Evolutionary conservation across 2,888 invertebrate genomes (phyloP).

Genomic region (Pachydiplax longipennis): DNA sequence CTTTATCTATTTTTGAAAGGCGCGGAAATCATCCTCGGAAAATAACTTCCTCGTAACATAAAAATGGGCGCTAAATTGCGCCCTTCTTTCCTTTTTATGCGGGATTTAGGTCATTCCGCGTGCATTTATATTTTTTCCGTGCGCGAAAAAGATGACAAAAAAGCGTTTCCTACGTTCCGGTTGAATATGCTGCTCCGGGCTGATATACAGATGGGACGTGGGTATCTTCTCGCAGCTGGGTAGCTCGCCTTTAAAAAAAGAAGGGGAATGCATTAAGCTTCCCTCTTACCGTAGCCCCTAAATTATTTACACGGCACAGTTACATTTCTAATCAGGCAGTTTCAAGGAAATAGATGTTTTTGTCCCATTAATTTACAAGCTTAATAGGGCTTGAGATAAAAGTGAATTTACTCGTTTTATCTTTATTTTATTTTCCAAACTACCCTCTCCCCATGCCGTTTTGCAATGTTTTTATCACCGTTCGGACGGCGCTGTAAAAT

Average conservation of each 20-base stretch:
- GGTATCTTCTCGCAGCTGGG: neutral
- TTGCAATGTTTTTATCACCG: neutral
- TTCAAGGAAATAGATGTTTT: neutral
- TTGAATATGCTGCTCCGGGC: neutral
- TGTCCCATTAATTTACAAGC: constrained; percentile 20
- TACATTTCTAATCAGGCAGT: constrained; percentile 8
- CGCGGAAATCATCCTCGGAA: neutral
- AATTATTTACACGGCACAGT: neutral
- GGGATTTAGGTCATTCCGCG: too few species aligned
- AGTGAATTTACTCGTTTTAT: neutral
- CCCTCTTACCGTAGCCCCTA: neutral
- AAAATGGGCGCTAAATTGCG: neutral
- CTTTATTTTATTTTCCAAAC: neutral
- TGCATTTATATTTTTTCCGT: neutral
- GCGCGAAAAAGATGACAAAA: neutral
- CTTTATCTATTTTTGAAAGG: too few species aligned
- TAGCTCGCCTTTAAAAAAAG: neutral
- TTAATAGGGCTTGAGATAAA: neutral
- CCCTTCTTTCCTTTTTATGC: neutral
- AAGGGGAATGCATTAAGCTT: neutral
- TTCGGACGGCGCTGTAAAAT: neutral
- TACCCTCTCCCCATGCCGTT: neutral
- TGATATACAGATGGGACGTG: neutral
- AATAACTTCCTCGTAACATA: neutral
- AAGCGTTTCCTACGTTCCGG: neutral